phyloP scores from a whole-genome alignment of 2,888 invertebrate species.

The Chalcis sispes region DNA sequence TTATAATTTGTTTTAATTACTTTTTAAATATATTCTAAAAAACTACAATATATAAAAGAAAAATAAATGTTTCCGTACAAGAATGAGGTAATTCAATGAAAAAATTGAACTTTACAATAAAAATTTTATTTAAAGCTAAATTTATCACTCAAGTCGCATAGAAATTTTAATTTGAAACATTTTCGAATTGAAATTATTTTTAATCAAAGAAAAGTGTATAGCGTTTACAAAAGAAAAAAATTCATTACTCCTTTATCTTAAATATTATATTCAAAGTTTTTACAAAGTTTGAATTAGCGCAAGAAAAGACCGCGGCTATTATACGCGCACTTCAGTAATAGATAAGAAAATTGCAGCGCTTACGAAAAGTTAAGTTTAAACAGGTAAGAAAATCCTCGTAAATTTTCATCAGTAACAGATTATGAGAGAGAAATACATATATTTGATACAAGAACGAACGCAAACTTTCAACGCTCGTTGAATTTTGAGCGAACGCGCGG shows the following conservation, averaged over 20 bases:
- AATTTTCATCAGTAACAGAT: slow-evolving; percentile 18
- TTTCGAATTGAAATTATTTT: neutral
- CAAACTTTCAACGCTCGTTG: neutral
- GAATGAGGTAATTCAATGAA: too few relatives aligned
- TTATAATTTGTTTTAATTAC: too few relatives aligned
- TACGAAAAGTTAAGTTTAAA: slow-evolving; percentile 14
- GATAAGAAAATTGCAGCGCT: slow-evolving; percentile 13
- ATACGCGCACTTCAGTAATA: neutral
- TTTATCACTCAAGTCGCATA: too few relatives aligned
- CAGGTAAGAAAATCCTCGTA: too few relatives aligned
- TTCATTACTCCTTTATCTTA: neutral
- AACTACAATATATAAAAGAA: too few relatives aligned
- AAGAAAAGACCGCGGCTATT: neutral
- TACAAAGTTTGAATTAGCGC: slow-evolving; percentile 3
- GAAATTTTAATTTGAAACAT: too few relatives aligned
- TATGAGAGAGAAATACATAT: slow-evolving; percentile 35
- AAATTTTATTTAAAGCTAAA: too few relatives aligned
- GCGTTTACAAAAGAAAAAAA: neutral
- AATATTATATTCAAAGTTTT: neutral
- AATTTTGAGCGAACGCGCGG: slow-evolving; percentile 30
- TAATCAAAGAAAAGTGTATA: neutral
- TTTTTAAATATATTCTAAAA: too few relatives aligned
- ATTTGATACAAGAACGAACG: slow-evolving; percentile 15
- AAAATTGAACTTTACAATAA: too few relatives aligned
- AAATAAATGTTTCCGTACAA: too few relatives aligned